phyloP scores from a whole-genome alignment of 2,113 vertebrate species.

The Pygoscelis antarcticus region DNA sequence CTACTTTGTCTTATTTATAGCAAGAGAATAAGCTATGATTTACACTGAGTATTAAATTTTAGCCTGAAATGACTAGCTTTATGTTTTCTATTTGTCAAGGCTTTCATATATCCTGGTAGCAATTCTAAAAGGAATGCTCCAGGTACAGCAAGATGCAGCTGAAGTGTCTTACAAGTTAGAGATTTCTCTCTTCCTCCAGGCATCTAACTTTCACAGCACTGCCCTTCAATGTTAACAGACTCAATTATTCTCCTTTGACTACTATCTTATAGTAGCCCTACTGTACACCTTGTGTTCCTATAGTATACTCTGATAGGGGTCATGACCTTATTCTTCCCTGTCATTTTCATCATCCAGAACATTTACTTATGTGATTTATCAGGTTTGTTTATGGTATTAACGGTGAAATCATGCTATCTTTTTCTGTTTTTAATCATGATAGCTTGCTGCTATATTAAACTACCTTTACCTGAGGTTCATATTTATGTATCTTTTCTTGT shows the following conservation, averaged over 20 bases:
- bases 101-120: neutral
- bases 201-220: neutral
- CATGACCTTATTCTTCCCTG: neutral
- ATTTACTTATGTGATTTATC: neutral
- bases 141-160: neutral
- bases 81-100: neutral
- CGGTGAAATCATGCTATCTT: neutral
- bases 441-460: neutral
- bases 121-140: neutral
- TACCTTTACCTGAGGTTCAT: neutral
- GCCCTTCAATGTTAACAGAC: neutral
- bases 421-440: neutral
- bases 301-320: neutral
- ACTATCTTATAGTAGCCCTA: neutral
- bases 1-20: slow-evolving; percentile 20
- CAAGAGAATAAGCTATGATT: neutral
- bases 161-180: neutral
- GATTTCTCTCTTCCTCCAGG: neutral
- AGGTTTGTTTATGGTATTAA: neutral
- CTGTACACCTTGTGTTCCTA: neutral
- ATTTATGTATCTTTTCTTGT: neutral
- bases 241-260: neutral
- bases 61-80: neutral
- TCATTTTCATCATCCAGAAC: neutral
- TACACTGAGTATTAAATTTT: neutral